These are phyloP conservation scores for Marmota monax DNA, from an alignment of 2,113 vertebrate genomes.

Conservation along the genomic window DNA sequence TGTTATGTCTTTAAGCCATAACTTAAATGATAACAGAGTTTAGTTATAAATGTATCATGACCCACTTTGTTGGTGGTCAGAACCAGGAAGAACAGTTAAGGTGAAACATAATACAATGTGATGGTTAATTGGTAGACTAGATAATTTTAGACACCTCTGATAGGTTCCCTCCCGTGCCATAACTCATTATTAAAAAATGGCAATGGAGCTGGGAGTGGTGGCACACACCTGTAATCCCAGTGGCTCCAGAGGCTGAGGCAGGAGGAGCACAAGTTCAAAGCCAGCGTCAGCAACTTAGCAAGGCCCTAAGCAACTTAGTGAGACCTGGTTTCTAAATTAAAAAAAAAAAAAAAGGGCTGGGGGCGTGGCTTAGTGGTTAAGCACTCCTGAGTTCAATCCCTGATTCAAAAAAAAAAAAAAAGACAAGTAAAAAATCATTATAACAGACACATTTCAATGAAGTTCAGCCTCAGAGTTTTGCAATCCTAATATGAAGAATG, in stretches of 20 bases:
- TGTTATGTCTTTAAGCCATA: not conserved
- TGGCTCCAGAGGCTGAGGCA: no score
- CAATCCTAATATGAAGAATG: not conserved
- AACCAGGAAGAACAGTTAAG: slow-evolving; percentile 11
- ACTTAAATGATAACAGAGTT: not conserved
- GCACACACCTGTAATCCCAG: no score
- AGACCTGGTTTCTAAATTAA: no score
- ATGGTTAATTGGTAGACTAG: not conserved
- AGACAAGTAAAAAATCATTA: not conserved
- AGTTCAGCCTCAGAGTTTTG: not conserved
- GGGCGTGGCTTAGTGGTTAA: no score
- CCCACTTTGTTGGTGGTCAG: not conserved
- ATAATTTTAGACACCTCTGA: not conserved
- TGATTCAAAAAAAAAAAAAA: no score
- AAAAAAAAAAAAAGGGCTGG: no score
- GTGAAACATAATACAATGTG: not conserved
- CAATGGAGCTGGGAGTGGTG: not conserved
- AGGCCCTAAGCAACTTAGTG: no score
- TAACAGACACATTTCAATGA: not conserved
- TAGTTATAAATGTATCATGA: not conserved
- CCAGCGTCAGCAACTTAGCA: no score
- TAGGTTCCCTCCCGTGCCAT: not conserved
- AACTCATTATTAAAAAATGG: slow-evolving; percentile 18
- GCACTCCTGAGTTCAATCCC: no score
- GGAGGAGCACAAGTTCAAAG: no score